These are phyloP conservation scores for Caenorhabditis virilis DNA, from an alignment of 2,888 invertebrate genomes.

Conservation along the genomic window DNA sequence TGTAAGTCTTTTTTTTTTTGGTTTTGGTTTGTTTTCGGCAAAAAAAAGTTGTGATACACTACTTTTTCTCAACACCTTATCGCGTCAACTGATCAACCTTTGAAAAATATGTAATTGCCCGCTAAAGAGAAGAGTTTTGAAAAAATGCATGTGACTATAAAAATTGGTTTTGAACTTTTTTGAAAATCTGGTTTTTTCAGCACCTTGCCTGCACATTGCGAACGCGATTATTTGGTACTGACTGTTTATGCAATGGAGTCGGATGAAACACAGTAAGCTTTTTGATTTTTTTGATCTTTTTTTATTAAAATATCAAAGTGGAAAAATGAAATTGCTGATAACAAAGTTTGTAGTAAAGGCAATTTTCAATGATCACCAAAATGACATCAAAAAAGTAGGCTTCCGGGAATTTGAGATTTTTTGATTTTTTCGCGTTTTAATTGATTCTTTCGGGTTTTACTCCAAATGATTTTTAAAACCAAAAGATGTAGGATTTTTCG, in stretches of 20 bases:
- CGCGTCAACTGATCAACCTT: neutral
- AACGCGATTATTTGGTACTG: constrained; percentile 34
- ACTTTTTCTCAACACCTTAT: neutral
- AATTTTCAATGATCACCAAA: no score
- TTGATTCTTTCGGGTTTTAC: no score
- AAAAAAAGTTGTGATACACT: constrained; percentile 4
- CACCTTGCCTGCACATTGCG: constrained; percentile 31
- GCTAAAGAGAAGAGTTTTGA: neutral
- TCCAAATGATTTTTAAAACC: no score
- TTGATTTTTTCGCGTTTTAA: no score
- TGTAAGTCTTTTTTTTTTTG: constrained; percentile 26
- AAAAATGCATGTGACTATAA: no score
- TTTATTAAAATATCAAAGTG: no score
- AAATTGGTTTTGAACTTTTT: neutral
- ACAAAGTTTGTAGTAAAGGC: no score
- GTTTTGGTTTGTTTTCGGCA: constrained; percentile 16
- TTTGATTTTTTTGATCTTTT: neutral
- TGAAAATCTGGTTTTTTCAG: constrained; percentile 23
- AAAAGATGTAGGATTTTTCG: neutral
- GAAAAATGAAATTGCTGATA: no score
- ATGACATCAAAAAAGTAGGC: no score
- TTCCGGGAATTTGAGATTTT: no score
- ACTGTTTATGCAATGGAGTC: constrained; percentile 41
- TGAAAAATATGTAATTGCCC: no score
- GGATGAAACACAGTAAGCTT: constrained; percentile 24